Percentiles rank a stretch among this genome's conserved stretches.
Evolutionary conservation across 2,888 invertebrate species (phyloP).

Genomic region (Stenoptilia bipunctidactyla): DNA sequence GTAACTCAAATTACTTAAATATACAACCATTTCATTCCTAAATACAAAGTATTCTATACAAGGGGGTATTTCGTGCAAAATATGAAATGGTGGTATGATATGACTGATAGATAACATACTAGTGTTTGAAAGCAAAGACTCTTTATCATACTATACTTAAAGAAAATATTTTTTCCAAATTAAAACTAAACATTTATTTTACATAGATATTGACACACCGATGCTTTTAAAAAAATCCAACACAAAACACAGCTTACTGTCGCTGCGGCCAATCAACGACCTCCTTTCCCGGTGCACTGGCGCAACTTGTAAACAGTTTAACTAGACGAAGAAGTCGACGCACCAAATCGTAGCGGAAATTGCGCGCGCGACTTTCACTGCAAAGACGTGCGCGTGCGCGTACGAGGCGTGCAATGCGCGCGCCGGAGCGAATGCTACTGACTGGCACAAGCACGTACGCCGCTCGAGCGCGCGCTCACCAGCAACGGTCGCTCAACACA

Average conservation of each 20-base stretch:
- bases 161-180: too few relatives aligned
- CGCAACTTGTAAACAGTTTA: slow-evolving; percentile 64
- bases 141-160: too few relatives aligned
- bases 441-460: slow-evolving; percentile 13
- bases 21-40: too few relatives aligned
- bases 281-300: slow-evolving; percentile 67
- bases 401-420: slow-evolving; percentile 47
- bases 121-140: too few relatives aligned
- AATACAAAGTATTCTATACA: too few relatives aligned
- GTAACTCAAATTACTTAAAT: too few relatives aligned
- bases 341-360: slow-evolving; percentile 55
- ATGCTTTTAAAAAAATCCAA: slow-evolving; percentile 6
- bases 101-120: too few relatives aligned
- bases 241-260: slow-evolving; percentile 49
- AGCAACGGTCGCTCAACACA: slow-evolving; percentile 16
- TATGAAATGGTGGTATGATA: too few relatives aligned
- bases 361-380: slow-evolving; percentile 65
- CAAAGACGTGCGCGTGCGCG: slow-evolving; percentile 36
- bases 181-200: too few relatives aligned
- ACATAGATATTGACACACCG: background rate
- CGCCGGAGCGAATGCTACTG: slow-evolving; percentile 53
- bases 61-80: too few relatives aligned
- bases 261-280: slow-evolving; percentile 50
- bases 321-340: slow-evolving; percentile 61
- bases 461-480: slow-evolving; percentile 21